phyloP scores from a whole-genome alignment of 1,140 invertebrate species.

The Heterodera schachtii region DNA sequence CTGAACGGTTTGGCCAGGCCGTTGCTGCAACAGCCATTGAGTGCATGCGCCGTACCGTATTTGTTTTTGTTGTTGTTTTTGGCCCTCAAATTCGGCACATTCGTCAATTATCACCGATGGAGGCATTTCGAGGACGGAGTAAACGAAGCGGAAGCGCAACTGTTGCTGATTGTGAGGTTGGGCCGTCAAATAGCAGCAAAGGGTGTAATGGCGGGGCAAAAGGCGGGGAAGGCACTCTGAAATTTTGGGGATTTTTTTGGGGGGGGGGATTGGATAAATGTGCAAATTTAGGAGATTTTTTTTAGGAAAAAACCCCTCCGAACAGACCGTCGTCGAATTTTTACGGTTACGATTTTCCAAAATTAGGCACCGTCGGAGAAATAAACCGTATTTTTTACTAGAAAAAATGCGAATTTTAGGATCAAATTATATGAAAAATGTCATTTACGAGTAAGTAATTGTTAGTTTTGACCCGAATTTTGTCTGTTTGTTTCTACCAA shows the following conservation, averaged over 20 bases:
- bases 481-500: too few relatives aligned
- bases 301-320: too few relatives aligned
- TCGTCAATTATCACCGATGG: not conserved
- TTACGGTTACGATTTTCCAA: too few relatives aligned
- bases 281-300: too few relatives aligned
- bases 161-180: not conserved
- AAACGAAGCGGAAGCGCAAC: not conserved
- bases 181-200: not conserved
- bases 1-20: not conserved
- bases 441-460: too few relatives aligned
- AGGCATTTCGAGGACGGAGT: not conserved
- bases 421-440: too few relatives aligned
- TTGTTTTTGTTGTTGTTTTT: not conserved
- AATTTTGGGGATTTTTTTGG: not conserved
- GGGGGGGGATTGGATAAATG: too few relatives aligned
- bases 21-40: not conserved
- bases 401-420: too few relatives aligned
- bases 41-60: not conserved
- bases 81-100: not conserved
- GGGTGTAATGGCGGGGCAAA: not conserved
- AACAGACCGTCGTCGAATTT: too few relatives aligned
- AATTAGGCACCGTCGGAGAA: too few relatives aligned
- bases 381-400: too few relatives aligned
- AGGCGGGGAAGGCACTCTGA: not conserved
- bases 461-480: too few relatives aligned